Conservation (phyloP, 2,113 vertebrate species). For the Micronycteris hirsuta region DNA sequence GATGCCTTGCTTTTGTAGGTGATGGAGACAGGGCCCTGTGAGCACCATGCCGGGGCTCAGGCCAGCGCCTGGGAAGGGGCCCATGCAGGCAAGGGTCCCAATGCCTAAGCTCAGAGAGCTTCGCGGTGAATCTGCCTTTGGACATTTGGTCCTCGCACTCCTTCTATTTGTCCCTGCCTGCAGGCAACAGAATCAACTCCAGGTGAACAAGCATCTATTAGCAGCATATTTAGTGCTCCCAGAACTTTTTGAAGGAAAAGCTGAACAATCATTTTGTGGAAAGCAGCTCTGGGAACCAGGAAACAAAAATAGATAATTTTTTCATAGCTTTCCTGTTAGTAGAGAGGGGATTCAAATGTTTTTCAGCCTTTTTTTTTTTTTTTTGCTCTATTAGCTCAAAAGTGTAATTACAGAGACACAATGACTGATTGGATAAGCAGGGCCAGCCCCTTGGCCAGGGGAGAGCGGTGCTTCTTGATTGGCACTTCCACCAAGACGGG, state of each 20-base stretch:
- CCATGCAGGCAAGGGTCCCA: not conserved
- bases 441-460: not conserved
- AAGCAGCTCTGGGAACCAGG: not conserved
- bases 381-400: not conserved
- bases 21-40: not conserved
- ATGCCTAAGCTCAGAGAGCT: not conserved
- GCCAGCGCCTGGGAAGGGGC: not conserved
- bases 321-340: not conserved
- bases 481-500: not conserved
- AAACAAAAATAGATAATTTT: not conserved
- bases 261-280: not conserved
- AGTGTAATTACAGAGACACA: not conserved
- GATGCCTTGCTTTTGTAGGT: not conserved
- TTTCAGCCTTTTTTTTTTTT: no score
- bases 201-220: not conserved
- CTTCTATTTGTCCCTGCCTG: not conserved
- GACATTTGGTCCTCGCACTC: not conserved
- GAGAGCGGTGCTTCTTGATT: not conserved
- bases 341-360: not conserved
- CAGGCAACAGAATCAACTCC: not conserved
- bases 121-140: not conserved
- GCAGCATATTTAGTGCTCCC: not conserved
- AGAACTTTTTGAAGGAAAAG: not conserved
- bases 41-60: not conserved
- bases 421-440: not conserved